Evolutionary conservation across 2,888 invertebrate species (phyloP).

Genomic region (Nymphalis c-album): DNA sequence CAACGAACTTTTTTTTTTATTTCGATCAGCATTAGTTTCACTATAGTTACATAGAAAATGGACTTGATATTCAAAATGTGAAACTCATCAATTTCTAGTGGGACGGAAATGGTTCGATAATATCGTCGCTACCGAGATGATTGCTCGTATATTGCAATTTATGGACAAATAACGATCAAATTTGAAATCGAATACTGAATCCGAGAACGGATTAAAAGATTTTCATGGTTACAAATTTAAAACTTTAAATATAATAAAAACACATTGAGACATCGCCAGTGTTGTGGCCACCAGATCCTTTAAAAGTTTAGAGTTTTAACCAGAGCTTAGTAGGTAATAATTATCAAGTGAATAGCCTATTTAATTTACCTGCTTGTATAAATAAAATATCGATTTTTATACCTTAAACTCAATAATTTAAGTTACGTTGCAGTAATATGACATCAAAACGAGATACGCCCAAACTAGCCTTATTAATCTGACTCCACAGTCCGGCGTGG

Average conservation of each 20-base stretch:
- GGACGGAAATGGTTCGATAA: constrained; percentile 35
- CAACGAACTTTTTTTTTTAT: constrained; percentile 2
- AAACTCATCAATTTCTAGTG: constrained; percentile 36
- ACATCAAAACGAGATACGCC: too few species aligned
- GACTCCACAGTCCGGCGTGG: too few species aligned
- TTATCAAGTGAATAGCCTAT: too few species aligned
- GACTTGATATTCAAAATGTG: constrained; percentile 30
- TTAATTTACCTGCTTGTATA: too few species aligned
- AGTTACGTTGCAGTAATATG: too few species aligned
- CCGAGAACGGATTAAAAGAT: constrained; percentile 11
- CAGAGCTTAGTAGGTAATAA: too few species aligned
- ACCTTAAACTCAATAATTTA: too few species aligned
- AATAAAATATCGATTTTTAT: too few species aligned
- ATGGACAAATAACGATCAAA: constrained; percentile 36
- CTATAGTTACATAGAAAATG: constrained; percentile 12
- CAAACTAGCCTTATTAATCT: too few species aligned
- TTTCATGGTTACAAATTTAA: constrained; percentile 1
- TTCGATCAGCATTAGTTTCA: constrained; percentile 3
- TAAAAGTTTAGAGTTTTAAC: too few species aligned
- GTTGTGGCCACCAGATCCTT: too few species aligned
- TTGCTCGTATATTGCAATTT: constrained; percentile 37
- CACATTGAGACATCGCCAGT: too few species aligned
- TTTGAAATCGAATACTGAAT: constrained; percentile 22
- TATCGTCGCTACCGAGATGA: constrained; percentile 34
- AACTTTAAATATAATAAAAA: background rate